These are phyloP conservation scores for Rhegmatorhina hoffmannsi DNA, from an alignment of 2,113 vertebrate species.

Conservation along the genomic window DNA sequence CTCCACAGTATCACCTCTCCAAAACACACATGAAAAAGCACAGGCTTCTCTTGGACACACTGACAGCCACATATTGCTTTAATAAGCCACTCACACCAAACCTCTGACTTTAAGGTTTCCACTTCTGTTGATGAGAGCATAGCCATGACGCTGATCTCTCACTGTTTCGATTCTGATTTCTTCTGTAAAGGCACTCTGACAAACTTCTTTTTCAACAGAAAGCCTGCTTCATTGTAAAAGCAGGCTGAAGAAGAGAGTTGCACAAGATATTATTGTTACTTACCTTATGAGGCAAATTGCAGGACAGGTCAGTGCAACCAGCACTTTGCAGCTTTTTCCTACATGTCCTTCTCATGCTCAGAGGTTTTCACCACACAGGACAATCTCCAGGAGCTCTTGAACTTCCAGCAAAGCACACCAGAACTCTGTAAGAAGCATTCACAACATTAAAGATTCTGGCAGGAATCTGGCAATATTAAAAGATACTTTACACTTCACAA, in stretches of 20 bases:
- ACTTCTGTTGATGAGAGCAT: neutral
- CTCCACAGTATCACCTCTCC: neutral
- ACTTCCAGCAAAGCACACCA: neutral
- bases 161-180: neutral
- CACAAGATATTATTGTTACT: neutral
- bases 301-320: neutral
- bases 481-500: neutral
- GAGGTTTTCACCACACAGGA: neutral
- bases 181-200: neutral
- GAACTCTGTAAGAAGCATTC: neutral
- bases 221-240: neutral
- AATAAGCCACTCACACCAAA: neutral
- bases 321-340: neutral
- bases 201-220: neutral
- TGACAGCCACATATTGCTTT: neutral
- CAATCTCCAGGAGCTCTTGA: neutral
- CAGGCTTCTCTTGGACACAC: neutral
- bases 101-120: neutral
- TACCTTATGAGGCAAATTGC: neutral
- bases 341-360: accelerated
- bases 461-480: neutral
- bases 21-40: neutral
- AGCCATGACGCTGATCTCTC: neutral
- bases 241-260: neutral
- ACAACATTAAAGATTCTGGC: neutral